Evolutionary conservation across 1,140 invertebrate species (phyloP), one percentile per base, ranked within the genome.

Genomic region (Drosophila rhopaloa): DNA sequence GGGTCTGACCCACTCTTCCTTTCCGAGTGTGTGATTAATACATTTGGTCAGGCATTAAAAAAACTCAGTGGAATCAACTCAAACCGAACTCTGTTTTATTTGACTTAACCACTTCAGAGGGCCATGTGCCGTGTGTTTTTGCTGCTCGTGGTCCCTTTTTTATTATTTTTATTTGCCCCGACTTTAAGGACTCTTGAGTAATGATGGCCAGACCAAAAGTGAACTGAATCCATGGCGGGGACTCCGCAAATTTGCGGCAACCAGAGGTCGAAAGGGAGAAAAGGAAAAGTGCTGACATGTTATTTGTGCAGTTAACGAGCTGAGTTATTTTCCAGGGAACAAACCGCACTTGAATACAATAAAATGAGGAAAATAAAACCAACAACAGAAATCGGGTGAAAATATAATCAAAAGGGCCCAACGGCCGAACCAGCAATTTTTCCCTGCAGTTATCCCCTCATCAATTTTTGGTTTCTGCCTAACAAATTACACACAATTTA

Each of bases 301-400:
- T 86, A 88, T 86, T 86, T 86, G 82, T 88, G 82, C 82, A 86
- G 82, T 86, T 86, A 86, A 86, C 82, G 82, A 86, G 82, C 82
- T 86, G 82, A 86, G 82, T 83, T 83, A 83, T 84, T 83, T 83
- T 83, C 60, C 81, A 50, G 81, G 81, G 56, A 78, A 83, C 81
- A 79, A 80, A 82, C 83, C 82, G 79, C 82, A 86, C 81, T 85
- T 81, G 81, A 86, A 82, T 88, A 67, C 55, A 76, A 79, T 58
- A 82, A 85, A 71, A 76, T 47, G 53, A 62, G 61, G 50, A 59
- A 43, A 61, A 58, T 61, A 50, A 58, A 56, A 68, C 46, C 37
- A 53, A 40, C 35, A 53, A 24, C 37, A 63, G 27, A 47, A 61
- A 70, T 47, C 43, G 38, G 59, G 27, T 27, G 79, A 48, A 44